Conservation (phyloP, 2,888 invertebrate species). For the Ligdia adustata region DNA sequence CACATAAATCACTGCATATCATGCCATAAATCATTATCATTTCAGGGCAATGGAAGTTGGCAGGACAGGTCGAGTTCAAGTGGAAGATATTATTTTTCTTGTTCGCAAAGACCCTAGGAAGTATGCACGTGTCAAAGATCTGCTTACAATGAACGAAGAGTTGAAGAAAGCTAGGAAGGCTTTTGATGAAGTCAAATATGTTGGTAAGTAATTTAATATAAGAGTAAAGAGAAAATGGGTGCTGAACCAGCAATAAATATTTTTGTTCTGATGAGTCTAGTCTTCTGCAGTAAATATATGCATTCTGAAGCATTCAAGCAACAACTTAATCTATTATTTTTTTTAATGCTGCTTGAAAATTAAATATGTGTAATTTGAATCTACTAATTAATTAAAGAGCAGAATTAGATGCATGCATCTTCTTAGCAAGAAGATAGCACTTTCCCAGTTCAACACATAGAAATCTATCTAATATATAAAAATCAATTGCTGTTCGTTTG, state of each 20-base stretch:
- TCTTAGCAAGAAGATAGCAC: too few relatives aligned
- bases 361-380: neutral
- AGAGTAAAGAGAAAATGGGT: too few relatives aligned
- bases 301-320: neutral
- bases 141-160: conserved; percentile 99
- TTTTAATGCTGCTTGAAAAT: neutral
- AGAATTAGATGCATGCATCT: too few relatives aligned
- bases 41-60: conserved; percentile 98
- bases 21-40: conserved; percentile 9
- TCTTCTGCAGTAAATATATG: neutral
- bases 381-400: neutral
- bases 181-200: conserved; percentile 99
- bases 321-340: neutral
- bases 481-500: too few relatives aligned
- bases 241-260: too few relatives aligned
- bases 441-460: too few relatives aligned
- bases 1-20: neutral
- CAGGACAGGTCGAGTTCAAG: conserved; percentile 97
- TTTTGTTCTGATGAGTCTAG: neutral
- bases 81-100: conserved; percentile 98
- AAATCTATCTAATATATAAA: too few relatives aligned
- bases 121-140: conserved; percentile 98
- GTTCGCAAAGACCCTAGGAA: conserved; percentile 98
- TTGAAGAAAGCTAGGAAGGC: conserved; percentile 99
- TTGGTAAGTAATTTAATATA: conserved; percentile 85